phyloP scores from a whole-genome alignment of 1,140 invertebrate species.

The Drosophila lowei region DNA sequence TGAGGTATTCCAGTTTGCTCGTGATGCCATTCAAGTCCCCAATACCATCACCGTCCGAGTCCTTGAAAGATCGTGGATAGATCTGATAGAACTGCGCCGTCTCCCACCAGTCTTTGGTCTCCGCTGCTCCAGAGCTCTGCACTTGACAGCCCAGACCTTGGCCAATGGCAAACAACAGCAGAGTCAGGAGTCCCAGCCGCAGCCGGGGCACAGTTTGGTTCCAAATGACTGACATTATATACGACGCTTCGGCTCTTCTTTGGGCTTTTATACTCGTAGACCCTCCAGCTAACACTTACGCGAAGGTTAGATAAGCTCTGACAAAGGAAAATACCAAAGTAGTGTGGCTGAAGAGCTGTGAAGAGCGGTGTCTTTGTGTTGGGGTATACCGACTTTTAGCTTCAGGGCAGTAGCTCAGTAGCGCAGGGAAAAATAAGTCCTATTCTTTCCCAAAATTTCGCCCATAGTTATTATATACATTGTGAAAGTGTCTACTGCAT shows the following conservation, averaged over 20 bases:
- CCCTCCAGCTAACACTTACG: background rate
- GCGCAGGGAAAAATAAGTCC: too few species aligned
- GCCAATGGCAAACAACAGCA: constrained; percentile 25
- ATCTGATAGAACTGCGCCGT: constrained; percentile 88
- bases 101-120: constrained; percentile 84
- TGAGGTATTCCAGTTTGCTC: constrained; percentile 84
- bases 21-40: constrained; percentile 86
- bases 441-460: too few species aligned
- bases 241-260: too few species aligned
- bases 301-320: constrained; percentile 27
- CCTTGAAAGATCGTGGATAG: constrained; percentile 88
- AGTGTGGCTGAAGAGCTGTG: background rate
- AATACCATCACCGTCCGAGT: constrained; percentile 87
- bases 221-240: constrained; percentile 24
- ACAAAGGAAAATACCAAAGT: constrained; percentile 20
- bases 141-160: constrained; percentile 16
- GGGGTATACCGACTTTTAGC: too few species aligned
- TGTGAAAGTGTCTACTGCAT: background rate
- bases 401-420: too few species aligned
- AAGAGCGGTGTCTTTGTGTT: too few species aligned
- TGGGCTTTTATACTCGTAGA: constrained; percentile 36
- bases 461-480: constrained; percentile 1
- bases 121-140: background rate
- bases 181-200: background rate
- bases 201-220: constrained; percentile 1